A percentile compares a stretch with the other conserved stretches of the same genome.
Evolutionary conservation across 1,140 invertebrate species (phyloP).

Genomic region (Nylanderia fulva): DNA sequence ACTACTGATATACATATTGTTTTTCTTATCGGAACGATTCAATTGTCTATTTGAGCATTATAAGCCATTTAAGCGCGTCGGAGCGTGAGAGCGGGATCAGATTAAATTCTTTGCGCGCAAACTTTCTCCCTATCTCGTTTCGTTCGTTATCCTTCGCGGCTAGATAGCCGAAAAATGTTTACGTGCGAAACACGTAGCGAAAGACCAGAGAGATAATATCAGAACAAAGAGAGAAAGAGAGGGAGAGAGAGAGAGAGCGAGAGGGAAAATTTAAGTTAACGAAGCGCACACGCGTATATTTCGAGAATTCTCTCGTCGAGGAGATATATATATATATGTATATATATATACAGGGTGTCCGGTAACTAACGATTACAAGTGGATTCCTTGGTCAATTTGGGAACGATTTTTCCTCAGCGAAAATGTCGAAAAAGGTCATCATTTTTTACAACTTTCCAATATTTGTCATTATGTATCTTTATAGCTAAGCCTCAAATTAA

Average conservation of each 20-base stretch:
- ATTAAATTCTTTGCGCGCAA: slow-evolving; percentile 42
- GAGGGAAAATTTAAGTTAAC: slow-evolving; percentile 41
- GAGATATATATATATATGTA: too few relatives aligned
- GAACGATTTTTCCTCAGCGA: too few relatives aligned
- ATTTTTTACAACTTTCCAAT: too few relatives aligned
- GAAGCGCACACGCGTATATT: slow-evolving; percentile 32
- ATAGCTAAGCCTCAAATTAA: too few relatives aligned
- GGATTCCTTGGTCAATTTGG: too few relatives aligned
- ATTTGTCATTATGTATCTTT: too few relatives aligned
- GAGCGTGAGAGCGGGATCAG: not conserved
- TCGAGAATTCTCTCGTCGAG: slow-evolving; percentile 22
- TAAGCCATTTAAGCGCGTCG: slow-evolving; percentile 7
- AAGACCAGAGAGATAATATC: slow-evolving; percentile 20
- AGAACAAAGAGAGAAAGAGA: too few relatives aligned
- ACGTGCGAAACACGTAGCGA: slow-evolving; percentile 36
- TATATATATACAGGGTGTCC: too few relatives aligned
- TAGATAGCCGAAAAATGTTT: slow-evolving; percentile 51
- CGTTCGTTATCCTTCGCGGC: slow-evolving; percentile 15
- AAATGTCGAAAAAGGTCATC: too few relatives aligned
- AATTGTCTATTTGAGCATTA: not conserved
- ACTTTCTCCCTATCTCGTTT: slow-evolving; percentile 30
- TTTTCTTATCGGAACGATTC: not conserved
- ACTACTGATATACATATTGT: not conserved
- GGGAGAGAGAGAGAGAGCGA: not conserved
- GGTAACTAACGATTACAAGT: too few relatives aligned